Percentiles rank a stretch among this genome's conserved stretches.
Conservation (phyloP, 1,140 invertebrate genomes). For the Planococcus citri region DNA sequence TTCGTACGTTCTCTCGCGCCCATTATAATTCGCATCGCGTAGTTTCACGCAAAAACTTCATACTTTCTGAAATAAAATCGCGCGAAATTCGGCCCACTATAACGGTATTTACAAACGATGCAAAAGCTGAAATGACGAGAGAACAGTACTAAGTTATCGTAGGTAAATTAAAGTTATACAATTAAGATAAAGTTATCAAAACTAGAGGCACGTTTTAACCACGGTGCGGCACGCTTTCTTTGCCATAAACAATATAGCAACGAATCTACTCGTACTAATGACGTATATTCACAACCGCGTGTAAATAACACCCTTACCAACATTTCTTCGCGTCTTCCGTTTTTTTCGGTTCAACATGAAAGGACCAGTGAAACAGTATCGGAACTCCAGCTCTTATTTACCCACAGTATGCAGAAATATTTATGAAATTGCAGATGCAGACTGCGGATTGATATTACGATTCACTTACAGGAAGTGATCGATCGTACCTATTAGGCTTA, state of each 20-base stretch:
- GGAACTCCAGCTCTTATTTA: no score
- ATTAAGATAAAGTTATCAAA: slow-evolving; percentile 1
- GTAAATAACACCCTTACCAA: no score
- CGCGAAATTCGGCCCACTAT: neutral
- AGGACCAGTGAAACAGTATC: no score
- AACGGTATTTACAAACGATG: neutral
- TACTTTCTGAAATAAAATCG: neutral
- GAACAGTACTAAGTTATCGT: neutral
- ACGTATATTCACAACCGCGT: no score
- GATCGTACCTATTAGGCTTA: no score
- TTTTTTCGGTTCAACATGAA: neutral
- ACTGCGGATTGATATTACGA: no score
- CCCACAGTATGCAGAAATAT: no score
- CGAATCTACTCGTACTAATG: neutral
- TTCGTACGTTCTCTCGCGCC: no score
- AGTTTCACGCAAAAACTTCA: neutral
- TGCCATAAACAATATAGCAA: neutral
- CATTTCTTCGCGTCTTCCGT: neutral
- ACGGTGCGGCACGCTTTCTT: neutral
- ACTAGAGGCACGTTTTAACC: neutral
- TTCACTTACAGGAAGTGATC: no score
- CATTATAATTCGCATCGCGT: neutral
- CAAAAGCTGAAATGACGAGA: neutral
- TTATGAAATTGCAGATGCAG: no score
- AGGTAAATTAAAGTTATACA: neutral